These are phyloP conservation scores for Entomobrya proxima DNA, from an alignment of 2,888 invertebrate genomes.

Conservation along the genomic window DNA sequence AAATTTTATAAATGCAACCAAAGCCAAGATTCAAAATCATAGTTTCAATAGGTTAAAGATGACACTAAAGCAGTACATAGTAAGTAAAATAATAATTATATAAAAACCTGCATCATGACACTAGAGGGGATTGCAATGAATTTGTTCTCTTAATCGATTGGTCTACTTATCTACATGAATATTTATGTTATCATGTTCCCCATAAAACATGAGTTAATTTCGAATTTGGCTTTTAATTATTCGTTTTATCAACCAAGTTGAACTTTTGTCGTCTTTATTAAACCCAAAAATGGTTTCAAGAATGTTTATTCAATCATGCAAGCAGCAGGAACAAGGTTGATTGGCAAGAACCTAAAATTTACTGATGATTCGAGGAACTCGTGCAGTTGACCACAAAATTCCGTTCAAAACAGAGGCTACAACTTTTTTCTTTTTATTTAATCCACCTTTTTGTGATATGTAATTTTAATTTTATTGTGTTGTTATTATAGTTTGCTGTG, in stretches of 20 bases:
- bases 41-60: no score
- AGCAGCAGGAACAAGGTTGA: not conserved
- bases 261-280: not conserved
- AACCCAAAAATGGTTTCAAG: not conserved
- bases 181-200: no score
- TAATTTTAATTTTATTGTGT: slow-evolving; percentile 25
- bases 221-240: not conserved
- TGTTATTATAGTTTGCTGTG: not conserved
- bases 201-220: slow-evolving; percentile 19
- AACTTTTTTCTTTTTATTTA: slow-evolving; percentile 11
- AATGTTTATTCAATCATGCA: not conserved
- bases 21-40: no score
- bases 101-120: no score
- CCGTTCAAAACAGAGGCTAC: not conserved
- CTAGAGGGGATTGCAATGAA: no score
- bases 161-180: no score
- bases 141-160: no score
- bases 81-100: no score
- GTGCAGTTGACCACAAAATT: not conserved
- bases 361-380: slow-evolving; percentile 3
- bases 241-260: slow-evolving; percentile 8
- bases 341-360: not conserved
- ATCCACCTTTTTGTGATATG: slow-evolving; percentile 18
- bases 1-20: no score
- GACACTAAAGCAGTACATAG: no score